Evolutionary conservation across 2,888 invertebrate species (phyloP).

Genomic region (Cantharis rustica): DNA sequence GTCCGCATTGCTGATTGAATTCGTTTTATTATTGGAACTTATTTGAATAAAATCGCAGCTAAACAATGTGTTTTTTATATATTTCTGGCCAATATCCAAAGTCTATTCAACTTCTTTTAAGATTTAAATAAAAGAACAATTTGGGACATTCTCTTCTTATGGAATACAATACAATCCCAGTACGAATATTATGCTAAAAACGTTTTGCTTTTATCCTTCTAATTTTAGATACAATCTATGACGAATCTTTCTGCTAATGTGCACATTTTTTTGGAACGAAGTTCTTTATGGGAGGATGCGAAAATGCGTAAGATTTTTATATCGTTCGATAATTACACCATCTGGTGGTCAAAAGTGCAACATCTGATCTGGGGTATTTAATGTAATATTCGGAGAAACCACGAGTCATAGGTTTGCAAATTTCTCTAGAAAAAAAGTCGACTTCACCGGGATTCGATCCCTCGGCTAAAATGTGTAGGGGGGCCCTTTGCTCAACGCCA

Average conservation of each 20-base stretch:
- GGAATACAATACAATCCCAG: constrained; percentile 8
- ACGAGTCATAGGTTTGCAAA: too few species aligned
- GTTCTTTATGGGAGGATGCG: too few species aligned
- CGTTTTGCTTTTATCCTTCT: neutral
- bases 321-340: too few species aligned
- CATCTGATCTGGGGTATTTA: too few species aligned
- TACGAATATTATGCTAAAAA: neutral
- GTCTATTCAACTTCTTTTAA: neutral
- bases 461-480: too few species aligned
- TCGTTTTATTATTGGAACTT: constrained; percentile 24
- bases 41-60: constrained; percentile 24
- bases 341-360: too few species aligned
- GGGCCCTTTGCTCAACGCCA: too few species aligned
- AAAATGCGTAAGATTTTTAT: too few species aligned
- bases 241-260: neutral
- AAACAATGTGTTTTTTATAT: constrained; percentile 26
- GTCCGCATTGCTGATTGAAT: constrained; percentile 27
- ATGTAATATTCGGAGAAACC: too few species aligned
- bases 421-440: too few species aligned
- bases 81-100: constrained; percentile 27
- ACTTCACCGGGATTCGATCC: too few species aligned
- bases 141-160: constrained; percentile 14
- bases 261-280: neutral
- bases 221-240: neutral
- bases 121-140: constrained; percentile 15